Base-by-base conservation (phyloP, 2,113 vertebrate genomes). In the Mormoops blainvillei region DNA sequence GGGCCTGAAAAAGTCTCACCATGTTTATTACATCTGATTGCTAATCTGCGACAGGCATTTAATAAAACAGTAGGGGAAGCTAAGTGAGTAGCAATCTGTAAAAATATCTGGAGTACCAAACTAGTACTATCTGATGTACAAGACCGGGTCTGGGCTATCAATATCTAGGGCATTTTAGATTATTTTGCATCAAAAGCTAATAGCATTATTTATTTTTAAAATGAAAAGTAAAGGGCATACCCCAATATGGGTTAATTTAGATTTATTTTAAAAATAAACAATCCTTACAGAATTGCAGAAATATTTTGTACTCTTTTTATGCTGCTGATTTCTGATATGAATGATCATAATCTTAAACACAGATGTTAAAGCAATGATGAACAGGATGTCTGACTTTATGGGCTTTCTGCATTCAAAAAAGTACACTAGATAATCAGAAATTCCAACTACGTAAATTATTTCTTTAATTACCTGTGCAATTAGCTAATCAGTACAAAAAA, bases 181-280 rank as follows among this genome's bases (percentile, higher is more conserved):
- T 87, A 78, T 89, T 89, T 71, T 54, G 5, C 80, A 65, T 19
- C 41, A 87, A 84, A 33, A 87, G 52, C n/a, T 95, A 96, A 81
- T 31, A 87, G 16, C 28, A 73, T 48, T 52, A 78, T 8, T 67
- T 33, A 71, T 28, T 77, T 95, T 88, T n/a, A 91, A 81, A 68
- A 28, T 91, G 43, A 92, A 94, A 77, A 88, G 28, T 45, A 20
- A 93, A 96, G 3, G 6, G 1, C 67, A 12, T 36, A 71, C 14
- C 28, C 22, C 67, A 83, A 33, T 38, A 36, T n/a, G 28, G 28
- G 10, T 31, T 56, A 89, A 84, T 70, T 95, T 92, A 92, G n/a
- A 78, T 65, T 87, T 76, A 63, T 71, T 52, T 82, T 7, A 92
- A 87, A 89, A 92, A 50, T 13, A 33, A 43, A 9, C 7, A 74